Base-by-base conservation (phyloP, 2,888 invertebrate species). In the Diogma glabrata region DNA sequence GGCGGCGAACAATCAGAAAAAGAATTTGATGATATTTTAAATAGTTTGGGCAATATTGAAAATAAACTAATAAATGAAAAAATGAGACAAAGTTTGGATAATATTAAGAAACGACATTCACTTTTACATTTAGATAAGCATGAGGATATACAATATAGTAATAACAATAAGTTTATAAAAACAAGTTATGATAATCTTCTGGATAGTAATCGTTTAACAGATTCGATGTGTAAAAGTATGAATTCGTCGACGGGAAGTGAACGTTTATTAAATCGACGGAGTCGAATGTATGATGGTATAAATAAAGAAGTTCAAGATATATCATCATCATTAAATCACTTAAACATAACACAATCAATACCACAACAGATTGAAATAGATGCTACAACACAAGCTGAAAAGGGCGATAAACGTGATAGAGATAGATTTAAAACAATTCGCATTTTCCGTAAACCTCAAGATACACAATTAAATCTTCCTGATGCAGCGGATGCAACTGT, bases 351-450 rank as follows among this genome's bases (percentile, higher is more conserved):
- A 36, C 46, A 49, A 47, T 38, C 49, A 28, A 47, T 24, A 38
- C 45, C 49, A 46, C 38, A 22, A 49, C 49, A 47, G 30, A 36
- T 30, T 28, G 19, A 30, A 19, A 24, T 38, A 36, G 23, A 19
- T 22, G 38, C 47, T 45, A 38, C 23, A 7, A 50, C 53, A 54
- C 55, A 54, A 53, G 55, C 55, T 54, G 58, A 57, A 50, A 48
- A 49, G 7, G 38, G 16, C 6, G 63, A 64, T 50, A 64, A 65
- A 47, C 65, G 65, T 14, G 62, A 61, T 60, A 65, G 67, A 12
- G 69, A 70, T 55, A 67, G 70, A 20, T 70, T 70, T 52, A 69
- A 68, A 59, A 70, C 70, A n/a, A 69, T 69, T 51, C 64, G 67
- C 59, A 65, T 70, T 50, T 63, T 63, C 19, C 66, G 62, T 48